These are phyloP conservation scores for Cryptocheilus praepositus DNA, from an alignment of 2,888 invertebrate species.

Conservation along the genomic window DNA sequence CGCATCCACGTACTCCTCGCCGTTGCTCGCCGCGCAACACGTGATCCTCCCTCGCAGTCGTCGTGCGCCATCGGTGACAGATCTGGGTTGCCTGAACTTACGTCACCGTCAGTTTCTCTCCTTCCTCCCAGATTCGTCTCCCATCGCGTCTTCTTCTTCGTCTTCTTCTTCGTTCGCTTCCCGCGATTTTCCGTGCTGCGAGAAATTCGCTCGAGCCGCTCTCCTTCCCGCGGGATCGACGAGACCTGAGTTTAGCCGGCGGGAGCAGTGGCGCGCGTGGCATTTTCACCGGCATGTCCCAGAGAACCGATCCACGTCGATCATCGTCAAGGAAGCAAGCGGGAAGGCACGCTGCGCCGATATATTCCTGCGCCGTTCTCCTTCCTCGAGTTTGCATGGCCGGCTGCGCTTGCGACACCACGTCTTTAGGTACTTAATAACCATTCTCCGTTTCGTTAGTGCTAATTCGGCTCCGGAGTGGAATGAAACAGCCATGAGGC, in stretches of 20 bases:
- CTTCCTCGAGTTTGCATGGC: background rate
- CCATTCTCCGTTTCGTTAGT: background rate
- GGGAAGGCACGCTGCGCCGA: slow-evolving; percentile 5
- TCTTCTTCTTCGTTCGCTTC: slow-evolving; percentile 18
- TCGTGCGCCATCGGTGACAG: slow-evolving; percentile 53
- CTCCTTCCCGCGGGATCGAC: slow-evolving; percentile 10
- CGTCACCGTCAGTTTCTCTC: slow-evolving; percentile 42
- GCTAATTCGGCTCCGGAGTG: too few relatives aligned
- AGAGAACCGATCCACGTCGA: slow-evolving; percentile 38
- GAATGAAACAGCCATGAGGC: too few relatives aligned
- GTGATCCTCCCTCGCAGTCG: slow-evolving; percentile 40
- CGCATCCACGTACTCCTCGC: too few relatives aligned
- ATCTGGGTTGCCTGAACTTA: slow-evolving; percentile 65
- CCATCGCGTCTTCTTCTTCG: background rate
- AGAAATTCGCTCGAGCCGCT: slow-evolving; percentile 12
- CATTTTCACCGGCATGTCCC: slow-evolving; percentile 31
- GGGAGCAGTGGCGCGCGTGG: slow-evolving; percentile 29
- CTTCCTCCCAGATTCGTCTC: slow-evolving; percentile 6
- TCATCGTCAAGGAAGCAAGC: slow-evolving; percentile 47
- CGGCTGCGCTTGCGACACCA: background rate
- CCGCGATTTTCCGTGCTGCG: slow-evolving; percentile 1
- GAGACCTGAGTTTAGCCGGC: slow-evolving; percentile 26
- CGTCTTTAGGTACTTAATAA: slow-evolving; percentile 3
- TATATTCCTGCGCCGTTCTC: background rate
- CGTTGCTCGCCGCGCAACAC: slow-evolving; percentile 43